Percentiles rank a stretch among this genome's conserved stretches.
Evolutionary conservation across 2,797 vertebrate species (phyloP).

Genomic region (Labroides dimidiatus): DNA sequence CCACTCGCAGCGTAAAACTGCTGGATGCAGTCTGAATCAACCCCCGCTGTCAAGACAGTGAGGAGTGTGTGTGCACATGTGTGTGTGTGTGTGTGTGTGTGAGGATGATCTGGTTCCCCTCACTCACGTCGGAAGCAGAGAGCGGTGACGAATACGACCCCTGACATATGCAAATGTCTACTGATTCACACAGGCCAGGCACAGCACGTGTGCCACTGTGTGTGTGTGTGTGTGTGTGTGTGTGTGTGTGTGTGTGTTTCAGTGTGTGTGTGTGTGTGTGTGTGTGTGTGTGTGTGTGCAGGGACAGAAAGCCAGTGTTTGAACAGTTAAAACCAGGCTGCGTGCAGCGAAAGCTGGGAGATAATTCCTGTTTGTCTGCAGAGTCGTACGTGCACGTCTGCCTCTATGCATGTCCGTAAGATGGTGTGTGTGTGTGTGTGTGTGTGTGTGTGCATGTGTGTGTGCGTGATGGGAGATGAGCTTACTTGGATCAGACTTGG

Average conservation of each 20-base stretch:
- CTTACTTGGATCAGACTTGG: conserved; percentile 98
- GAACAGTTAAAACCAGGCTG: conserved; percentile 28
- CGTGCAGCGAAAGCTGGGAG: conserved; percentile 24
- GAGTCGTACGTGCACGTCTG: conserved; percentile 8
- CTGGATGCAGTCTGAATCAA: conserved; percentile 51
- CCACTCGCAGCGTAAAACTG: conserved; percentile 23
- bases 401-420: too few relatives aligned
- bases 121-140: conserved; percentile 55
- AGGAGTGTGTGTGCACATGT: conserved; percentile 21
- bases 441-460: conserved; percentile 4
- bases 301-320: conserved; percentile 17
- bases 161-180: conserved; percentile 78
- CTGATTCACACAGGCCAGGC: conserved; percentile 64
- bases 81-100: conserved; percentile 43
- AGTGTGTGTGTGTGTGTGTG: conserved; percentile 17
- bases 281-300: conserved; percentile 12
- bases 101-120: conserved; percentile 62
- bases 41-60: conserved; percentile 45
- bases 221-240: too few relatives aligned
- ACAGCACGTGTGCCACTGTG: not conserved
- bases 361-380: conserved; percentile 37
- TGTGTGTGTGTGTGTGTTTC: not conserved
- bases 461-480: conserved; percentile 7
- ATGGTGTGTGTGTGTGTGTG: too few relatives aligned
- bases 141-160: conserved; percentile 70